Conservation (phyloP, 2,888 invertebrate genomes). For the Drosophila subsilvestris region DNA sequence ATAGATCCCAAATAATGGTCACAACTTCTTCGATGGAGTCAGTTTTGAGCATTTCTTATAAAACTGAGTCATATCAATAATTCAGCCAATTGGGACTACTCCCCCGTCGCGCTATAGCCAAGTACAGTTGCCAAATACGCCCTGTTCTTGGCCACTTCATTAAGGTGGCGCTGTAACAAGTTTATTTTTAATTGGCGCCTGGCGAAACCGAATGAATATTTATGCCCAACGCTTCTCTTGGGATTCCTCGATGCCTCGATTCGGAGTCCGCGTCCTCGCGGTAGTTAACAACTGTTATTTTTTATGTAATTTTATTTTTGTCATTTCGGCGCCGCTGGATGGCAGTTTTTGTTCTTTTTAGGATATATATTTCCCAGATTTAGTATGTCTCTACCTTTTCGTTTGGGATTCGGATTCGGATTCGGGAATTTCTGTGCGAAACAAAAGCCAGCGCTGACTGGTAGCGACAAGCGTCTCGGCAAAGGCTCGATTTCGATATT, state of each 20-base stretch:
- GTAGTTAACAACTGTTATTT: constrained; percentile 78
- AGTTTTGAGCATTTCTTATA: constrained; percentile 14
- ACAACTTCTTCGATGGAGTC: not conserved
- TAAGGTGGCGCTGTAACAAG: constrained; percentile 77
- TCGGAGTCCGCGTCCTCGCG: constrained; percentile 31
- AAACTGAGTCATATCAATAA: constrained; percentile 25
- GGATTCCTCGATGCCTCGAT: not conserved
- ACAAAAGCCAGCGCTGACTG: constrained; percentile 75
- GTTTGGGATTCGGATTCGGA: constrained; percentile 4
- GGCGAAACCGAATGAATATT: constrained; percentile 52
- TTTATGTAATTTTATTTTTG: constrained; percentile 79
- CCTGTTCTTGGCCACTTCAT: constrained; percentile 69
- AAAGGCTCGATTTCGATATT: constrained; percentile 75
- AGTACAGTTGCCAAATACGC: constrained; percentile 36
- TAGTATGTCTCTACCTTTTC: constrained; percentile 20
- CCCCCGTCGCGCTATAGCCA: constrained; percentile 35
- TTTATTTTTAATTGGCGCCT: constrained; percentile 78
- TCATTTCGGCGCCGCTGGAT: constrained; percentile 78
- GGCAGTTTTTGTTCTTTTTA: constrained; percentile 30
- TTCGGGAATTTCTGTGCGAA: constrained; percentile 46
- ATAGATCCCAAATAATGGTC: too few species aligned
- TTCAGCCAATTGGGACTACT: constrained; percentile 1
- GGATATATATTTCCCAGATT: constrained; percentile 40
- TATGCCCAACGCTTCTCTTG: constrained; percentile 45
- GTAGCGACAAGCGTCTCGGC: constrained; percentile 76